Percentiles rank a stretch among this genome's conserved stretches.
phyloP scores from a whole-genome alignment of 1,140 invertebrate species.

The Riptortus pedestris region DNA sequence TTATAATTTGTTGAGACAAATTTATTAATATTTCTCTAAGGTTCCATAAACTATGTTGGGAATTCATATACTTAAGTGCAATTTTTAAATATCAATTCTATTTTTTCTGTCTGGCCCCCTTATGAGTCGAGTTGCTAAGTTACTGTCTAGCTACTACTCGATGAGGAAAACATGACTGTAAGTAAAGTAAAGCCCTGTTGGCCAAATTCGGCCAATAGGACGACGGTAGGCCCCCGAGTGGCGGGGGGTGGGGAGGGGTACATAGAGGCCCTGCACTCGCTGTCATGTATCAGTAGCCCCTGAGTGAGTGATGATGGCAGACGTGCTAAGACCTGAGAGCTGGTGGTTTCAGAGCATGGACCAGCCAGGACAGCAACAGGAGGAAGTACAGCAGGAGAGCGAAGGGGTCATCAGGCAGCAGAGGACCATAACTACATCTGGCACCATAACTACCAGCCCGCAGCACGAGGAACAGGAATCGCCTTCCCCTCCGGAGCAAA shows the following conservation, averaged over 20 bases:
- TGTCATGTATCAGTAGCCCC: too few species aligned
- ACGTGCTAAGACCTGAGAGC: neutral
- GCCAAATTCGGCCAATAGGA: neutral
- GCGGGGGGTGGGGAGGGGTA: neutral
- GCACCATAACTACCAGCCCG: constrained; percentile 30
- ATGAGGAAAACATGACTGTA: too few species aligned
- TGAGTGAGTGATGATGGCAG: neutral
- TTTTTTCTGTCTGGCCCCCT: too few species aligned
- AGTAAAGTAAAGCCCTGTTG: too few species aligned
- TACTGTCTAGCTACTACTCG: too few species aligned
- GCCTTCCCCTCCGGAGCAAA: neutral
- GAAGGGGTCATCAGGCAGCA: constrained; percentile 21
- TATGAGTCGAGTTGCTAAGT: too few species aligned
- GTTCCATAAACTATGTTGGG: too few species aligned
- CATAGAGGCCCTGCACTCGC: neutral
- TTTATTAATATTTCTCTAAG: too few species aligned
- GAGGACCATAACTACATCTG: constrained; percentile 31
- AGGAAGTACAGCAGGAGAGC: neutral
- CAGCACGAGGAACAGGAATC: constrained; percentile 21
- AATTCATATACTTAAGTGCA: too few species aligned
- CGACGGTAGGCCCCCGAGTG: neutral
- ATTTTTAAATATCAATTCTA: too few species aligned
- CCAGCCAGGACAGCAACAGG: neutral
- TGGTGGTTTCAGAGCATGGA: constrained; percentile 15
- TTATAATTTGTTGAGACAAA: too few species aligned